Percentiles rank a stretch among this genome's conserved stretches.
Evolutionary conservation across 2,113 vertebrate species (phyloP).

Genomic region (Aviceda subcristata): DNA sequence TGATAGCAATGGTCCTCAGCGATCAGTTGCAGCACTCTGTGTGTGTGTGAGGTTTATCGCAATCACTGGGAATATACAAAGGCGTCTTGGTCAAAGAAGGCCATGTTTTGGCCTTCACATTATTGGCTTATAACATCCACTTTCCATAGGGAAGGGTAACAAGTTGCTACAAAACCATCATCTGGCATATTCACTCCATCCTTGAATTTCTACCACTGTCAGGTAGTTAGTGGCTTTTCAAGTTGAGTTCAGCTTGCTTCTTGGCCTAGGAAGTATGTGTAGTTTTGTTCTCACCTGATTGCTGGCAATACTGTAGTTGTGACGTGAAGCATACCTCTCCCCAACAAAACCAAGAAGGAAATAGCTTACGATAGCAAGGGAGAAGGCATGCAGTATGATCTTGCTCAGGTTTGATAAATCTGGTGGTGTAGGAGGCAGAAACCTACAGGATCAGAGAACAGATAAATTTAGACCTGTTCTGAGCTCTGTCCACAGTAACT

Average conservation of each 20-base stretch:
- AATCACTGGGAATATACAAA: neutral
- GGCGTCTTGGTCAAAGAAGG: neutral
- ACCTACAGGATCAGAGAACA: conserved; percentile 53
- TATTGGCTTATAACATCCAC: neutral
- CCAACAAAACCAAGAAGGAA: conserved; percentile 65
- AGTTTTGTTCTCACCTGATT: conserved; percentile 63
- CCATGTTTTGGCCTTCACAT: neutral
- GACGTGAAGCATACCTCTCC: conserved; percentile 47
- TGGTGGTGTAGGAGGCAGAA: conserved; percentile 37
- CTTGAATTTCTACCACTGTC: neutral
- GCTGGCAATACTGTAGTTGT: conserved; percentile 57
- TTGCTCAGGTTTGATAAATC: neutral
- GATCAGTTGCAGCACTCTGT: neutral
- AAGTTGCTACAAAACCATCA: neutral
- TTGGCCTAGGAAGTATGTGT: neutral
- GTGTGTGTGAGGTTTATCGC: neutral
- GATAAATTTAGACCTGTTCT: neutral
- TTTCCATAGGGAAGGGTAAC: neutral
- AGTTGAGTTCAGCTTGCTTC: neutral
- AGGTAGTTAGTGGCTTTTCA: neutral
- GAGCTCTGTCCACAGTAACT: neutral
- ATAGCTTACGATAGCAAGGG: conserved; percentile 64
- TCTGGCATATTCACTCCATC: neutral
- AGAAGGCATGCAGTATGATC: conserved; percentile 46
- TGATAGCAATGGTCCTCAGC: neutral